Conservation (phyloP, 2,888 invertebrate genomes). For the Hypena proboscidalis region DNA sequence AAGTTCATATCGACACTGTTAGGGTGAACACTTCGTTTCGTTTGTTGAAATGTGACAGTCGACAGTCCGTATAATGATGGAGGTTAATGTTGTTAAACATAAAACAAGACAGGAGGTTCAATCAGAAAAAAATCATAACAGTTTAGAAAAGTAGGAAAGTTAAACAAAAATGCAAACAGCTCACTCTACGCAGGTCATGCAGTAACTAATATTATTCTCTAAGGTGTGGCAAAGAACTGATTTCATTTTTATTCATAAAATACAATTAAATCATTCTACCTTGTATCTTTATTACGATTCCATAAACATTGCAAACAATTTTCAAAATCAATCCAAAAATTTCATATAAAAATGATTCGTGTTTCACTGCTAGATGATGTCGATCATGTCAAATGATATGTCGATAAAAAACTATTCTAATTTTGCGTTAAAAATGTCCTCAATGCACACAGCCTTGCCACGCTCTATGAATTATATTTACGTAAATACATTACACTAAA, state of each 20-base stretch:
- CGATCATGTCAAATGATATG: conserved; percentile 75
- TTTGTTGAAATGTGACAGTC: conserved; percentile 66
- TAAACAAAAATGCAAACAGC: conserved; percentile 63
- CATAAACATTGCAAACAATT: conserved; percentile 72
- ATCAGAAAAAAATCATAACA: conserved; percentile 61
- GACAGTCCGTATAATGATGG: conserved; percentile 70
- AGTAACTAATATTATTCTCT: conserved; percentile 77
- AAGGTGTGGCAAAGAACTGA: conserved; percentile 85
- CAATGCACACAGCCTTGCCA: conserved; percentile 90
- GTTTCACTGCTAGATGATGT: conserved; percentile 80
- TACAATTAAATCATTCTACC: conserved; percentile 70
- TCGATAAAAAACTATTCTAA: conserved; percentile 78
- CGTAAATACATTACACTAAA: conserved; percentile 81
- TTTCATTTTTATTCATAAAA: conserved; percentile 69
- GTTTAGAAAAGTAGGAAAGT: conserved; percentile 56
- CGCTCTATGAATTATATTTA: conserved; percentile 85
- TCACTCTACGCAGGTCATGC: conserved; percentile 72
- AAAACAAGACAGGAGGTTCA: conserved; percentile 54
- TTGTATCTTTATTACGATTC: conserved; percentile 62
- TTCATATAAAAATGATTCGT: conserved; percentile 77
- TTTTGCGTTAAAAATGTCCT: conserved; percentile 84
- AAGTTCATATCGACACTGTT: conserved; percentile 65
- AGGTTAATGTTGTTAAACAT: conserved; percentile 65
- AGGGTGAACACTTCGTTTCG: conserved; percentile 58
- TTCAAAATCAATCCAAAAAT: conserved; percentile 66